Base-by-base conservation (phyloP, 2,797 vertebrate genomes). In the Phoeniculus purpureus region DNA sequence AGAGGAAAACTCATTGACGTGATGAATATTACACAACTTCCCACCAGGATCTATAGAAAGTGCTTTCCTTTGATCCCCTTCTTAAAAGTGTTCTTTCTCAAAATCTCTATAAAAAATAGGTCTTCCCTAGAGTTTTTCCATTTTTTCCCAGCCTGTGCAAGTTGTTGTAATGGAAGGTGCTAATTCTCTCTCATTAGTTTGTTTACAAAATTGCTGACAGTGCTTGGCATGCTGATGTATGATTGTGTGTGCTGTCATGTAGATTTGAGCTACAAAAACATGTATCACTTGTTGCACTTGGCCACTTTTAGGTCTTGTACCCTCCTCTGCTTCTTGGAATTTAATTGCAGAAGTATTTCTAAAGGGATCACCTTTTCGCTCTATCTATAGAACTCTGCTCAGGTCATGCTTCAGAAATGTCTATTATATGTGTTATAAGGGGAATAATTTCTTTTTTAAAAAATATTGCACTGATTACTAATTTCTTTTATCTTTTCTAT, bases 391-490 rank as follows among this genome's bases (percentile, higher is more conserved):
- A 75, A 7, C 17, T 43, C 61, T 66, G 60, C 5, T 81, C 11
- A 40, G 9, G 29, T 56, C 50, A 55, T n/a, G 21, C 8, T 55
- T 74, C 40, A n/a, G n/a, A 70, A 65, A 21, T 22, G 4, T 8
- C 8, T 26, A 15, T n/a, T 67, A 6, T 11, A 37, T 27, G 1
- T 68, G 6, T 43, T 25, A 43, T 17, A 62, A 73, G 17, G 10
- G 19, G 7, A 62, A 89, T n/a, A 79, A 31, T 3, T 9, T 43
- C 13, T 43, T 43, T 40, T 43, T 43, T 11, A 7, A 8, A 12
- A 29, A 47, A 50, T 12, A 25, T 6, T 25, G 2, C 12, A 32
- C 1, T 18, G 1, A 45, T 73, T 84, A 37, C 1, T 18, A 1
- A 40, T 73, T 84, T 43, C 13, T 12, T 78, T 7, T 64, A 23